Evolutionary conservation across 2,797 vertebrate species (phyloP).

Genomic region (Mormyrops boulengeri): DNA sequence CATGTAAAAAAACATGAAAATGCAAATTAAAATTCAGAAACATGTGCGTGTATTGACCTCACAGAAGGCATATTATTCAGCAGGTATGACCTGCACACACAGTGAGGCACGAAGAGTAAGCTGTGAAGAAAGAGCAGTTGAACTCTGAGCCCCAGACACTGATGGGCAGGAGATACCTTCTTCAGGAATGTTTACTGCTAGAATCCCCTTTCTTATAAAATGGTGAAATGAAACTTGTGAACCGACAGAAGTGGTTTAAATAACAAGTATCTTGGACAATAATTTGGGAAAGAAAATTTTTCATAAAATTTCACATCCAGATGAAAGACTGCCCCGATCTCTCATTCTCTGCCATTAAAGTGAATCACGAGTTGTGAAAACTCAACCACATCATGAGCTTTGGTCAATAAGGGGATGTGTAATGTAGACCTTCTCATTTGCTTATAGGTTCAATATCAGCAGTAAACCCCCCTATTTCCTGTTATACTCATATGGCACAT

Average conservation of each 20-base stretch:
- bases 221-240: neutral
- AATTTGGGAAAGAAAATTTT: neutral
- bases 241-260: neutral
- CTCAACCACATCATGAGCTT: neutral
- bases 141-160: neutral
- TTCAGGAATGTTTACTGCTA: neutral
- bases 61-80: neutral
- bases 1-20: neutral
- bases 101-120: neutral
- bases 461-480: neutral
- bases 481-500: neutral
- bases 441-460: neutral
- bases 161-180: neutral
- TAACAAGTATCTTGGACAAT: neutral
- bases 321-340: neutral
- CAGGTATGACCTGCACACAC: neutral
- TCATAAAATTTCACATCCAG: neutral
- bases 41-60: neutral
- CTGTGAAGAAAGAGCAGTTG: neutral
- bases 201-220: neutral
- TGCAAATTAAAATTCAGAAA: neutral
- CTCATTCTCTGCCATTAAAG: neutral
- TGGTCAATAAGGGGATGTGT: neutral
- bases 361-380: neutral
- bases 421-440: neutral